phyloP scores from a whole-genome alignment of 1,140 invertebrate species.

The Agrypnia vestita region DNA sequence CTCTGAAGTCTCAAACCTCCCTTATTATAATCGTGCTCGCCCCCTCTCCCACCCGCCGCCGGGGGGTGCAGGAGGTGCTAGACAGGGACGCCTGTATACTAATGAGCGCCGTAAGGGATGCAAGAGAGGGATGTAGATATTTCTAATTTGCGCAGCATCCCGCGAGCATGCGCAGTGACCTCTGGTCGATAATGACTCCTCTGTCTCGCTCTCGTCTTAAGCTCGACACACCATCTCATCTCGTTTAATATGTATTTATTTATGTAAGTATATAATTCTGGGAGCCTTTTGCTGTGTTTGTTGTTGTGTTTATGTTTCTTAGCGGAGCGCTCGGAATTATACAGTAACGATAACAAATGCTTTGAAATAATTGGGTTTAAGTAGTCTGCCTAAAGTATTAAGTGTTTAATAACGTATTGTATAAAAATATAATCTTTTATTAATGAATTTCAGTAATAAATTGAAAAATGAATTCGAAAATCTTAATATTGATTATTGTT shows the following conservation, averaged over 20 bases:
- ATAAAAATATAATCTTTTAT: too few species aligned
- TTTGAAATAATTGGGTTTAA: background rate
- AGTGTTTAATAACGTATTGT: background rate
- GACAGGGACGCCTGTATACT: conserved; percentile 53
- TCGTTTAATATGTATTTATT: conserved; percentile 61
- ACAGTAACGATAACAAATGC: background rate
- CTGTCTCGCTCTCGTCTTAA: conserved; percentile 58
- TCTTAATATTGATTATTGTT: too few species aligned
- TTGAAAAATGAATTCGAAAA: too few species aligned
- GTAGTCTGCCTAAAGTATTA: background rate
- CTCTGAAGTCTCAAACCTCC: conserved; percentile 36
- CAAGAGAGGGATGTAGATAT: conserved; percentile 36
- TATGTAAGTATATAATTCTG: conserved; percentile 60
- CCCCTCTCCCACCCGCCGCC: background rate
- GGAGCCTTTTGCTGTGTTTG: background rate
- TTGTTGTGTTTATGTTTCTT: background rate
- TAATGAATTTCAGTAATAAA: too few species aligned
- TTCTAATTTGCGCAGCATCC: conserved; percentile 60
- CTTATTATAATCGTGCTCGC: conserved; percentile 56
- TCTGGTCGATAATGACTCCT: conserved; percentile 61
- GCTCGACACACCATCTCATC: conserved; percentile 54
- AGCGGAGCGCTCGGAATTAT: background rate
- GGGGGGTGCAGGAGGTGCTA: conserved; percentile 5
- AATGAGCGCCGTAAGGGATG: conserved; percentile 41
- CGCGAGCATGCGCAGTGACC: conserved; percentile 59